These are phyloP conservation scores for Menidia menidia DNA, from an alignment of 2,797 vertebrate genomes.

Conservation along the genomic window DNA sequence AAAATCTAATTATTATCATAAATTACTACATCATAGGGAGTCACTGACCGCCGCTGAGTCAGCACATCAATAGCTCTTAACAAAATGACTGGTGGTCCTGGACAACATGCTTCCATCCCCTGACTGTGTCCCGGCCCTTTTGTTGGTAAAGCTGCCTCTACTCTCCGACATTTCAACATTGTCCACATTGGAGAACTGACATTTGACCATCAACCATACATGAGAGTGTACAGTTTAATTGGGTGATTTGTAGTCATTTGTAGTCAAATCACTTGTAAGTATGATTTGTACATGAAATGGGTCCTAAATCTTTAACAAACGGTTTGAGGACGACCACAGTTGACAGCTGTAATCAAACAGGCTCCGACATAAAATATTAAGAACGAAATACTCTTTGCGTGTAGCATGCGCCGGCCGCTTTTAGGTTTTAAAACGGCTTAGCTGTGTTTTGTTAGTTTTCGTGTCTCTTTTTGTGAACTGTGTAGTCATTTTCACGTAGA, in stretches of 20 bases:
- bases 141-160: background rate
- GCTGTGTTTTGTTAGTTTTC: no score
- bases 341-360: background rate
- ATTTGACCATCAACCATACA: no score
- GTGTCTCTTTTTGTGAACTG: no score
- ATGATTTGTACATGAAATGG: background rate
- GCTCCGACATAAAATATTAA: background rate
- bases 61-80: slow-evolving; percentile 17
- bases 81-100: background rate
- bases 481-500: no score
- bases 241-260: no score
- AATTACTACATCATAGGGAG: no score
- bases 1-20: no score
- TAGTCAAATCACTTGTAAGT: no score
- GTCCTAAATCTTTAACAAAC: background rate
- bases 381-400: no score
- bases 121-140: background rate
- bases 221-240: no score
- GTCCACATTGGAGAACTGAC: background rate
- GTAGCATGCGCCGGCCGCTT: no score
- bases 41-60: background rate
- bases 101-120: background rate
- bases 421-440: no score
- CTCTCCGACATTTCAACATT: background rate
- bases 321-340: background rate